A percentile compares a stretch with the other conserved stretches of the same genome.
phyloP scores from a whole-genome alignment of 2,797 vertebrate genomes.

The Galago senegalensis region DNA sequence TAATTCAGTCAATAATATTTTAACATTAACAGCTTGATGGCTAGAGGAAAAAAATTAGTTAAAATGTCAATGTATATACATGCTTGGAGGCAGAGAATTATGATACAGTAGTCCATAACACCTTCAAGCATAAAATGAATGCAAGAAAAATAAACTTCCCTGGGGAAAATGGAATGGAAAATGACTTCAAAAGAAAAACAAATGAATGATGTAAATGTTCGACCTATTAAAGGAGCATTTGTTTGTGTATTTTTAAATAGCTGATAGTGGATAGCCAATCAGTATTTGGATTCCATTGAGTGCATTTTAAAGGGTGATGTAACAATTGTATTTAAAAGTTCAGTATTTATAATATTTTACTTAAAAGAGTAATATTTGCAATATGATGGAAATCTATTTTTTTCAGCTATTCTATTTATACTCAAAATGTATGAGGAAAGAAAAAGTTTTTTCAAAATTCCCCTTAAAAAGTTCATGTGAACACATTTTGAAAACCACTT shows the following conservation, averaged over 20 bases:
- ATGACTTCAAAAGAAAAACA: slow-evolving; percentile 70
- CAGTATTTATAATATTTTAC: slow-evolving; percentile 36
- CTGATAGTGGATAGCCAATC: slow-evolving; percentile 15
- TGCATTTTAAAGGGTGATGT: slow-evolving; percentile 63
- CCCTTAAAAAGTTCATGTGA: not conserved
- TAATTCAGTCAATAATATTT: slow-evolving; percentile 57
- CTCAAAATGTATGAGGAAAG: not conserved
- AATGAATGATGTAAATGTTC: slow-evolving; percentile 26
- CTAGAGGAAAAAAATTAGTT: slow-evolving; percentile 42
- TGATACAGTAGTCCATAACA: slow-evolving; percentile 3
- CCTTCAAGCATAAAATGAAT: slow-evolving; percentile 35
- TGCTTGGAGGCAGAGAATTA: slow-evolving; percentile 62
- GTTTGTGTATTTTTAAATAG: slow-evolving; percentile 65
- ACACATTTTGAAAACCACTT: slow-evolving; percentile 32
- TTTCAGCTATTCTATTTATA: not conserved
- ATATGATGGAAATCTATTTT: not conserved
- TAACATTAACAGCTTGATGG: slow-evolving; percentile 47
- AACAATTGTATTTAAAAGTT: slow-evolving; percentile 55
- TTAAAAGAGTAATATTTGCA: slow-evolving; percentile 42
- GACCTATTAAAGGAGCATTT: slow-evolving; percentile 35
- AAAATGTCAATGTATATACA: slow-evolving; percentile 52
- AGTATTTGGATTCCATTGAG: slow-evolving; percentile 15
- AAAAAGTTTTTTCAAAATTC: not conserved
- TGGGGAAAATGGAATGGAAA: slow-evolving; percentile 32
- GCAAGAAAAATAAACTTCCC: slow-evolving; percentile 71